Evolutionary conservation across 2,888 invertebrate genomes (phyloP).

Genomic region (Himalopsyche anomala): DNA sequence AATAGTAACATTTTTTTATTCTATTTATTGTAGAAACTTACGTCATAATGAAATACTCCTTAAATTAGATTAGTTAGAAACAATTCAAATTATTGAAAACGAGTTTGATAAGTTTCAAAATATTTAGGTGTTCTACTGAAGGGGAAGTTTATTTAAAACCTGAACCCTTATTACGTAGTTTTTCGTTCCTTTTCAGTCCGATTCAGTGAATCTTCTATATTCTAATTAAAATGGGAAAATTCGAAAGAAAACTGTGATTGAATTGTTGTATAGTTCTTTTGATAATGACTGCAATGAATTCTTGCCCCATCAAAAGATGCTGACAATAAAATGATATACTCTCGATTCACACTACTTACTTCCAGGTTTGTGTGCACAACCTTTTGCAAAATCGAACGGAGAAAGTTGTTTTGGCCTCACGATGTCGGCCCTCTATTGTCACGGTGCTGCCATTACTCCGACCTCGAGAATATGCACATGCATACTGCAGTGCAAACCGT

Average conservation of each 20-base stretch:
- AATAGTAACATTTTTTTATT: neutral
- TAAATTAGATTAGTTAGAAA: no score
- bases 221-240: no score
- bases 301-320: conserved; percentile 24
- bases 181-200: no score
- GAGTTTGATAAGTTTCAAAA: no score
- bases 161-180: no score
- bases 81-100: no score
- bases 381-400: conserved; percentile 29
- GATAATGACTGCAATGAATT: neutral
- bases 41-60: no score
- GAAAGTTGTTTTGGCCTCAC: conserved; percentile 56
- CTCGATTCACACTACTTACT: neutral
- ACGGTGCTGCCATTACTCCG: conserved; percentile 51
- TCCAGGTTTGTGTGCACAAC: conserved; percentile 37
- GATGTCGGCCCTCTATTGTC: conserved; percentile 53
- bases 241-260: neutral
- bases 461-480: conserved; percentile 5
- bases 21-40: no score
- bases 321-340: conserved; percentile 9
- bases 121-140: no score
- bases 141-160: no score
- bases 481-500: conserved; percentile 18
- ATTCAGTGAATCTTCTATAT: no score
- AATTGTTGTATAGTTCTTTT: neutral